Conservation (phyloP, 2,113 vertebrate species). For the Xenopus tropicalis region UCB_Xtro_10.0 CM004450.2:13137001-13137500, state of each 20-base stretch:
- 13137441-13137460: too few relatives aligned
- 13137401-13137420: too few relatives aligned
- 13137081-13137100: too few relatives aligned
- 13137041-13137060: too few relatives aligned
- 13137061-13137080: too few relatives aligned
- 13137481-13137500: too few relatives aligned
- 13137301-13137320: neutral
- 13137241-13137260: slow-evolving; percentile 11
- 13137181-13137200: slow-evolving; percentile 12
- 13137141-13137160: neutral
- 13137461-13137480: neutral
- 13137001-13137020: too few relatives aligned
- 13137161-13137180: slow-evolving; percentile 9
- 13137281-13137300: neutral
- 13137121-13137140: neutral
- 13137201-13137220: slow-evolving; percentile 18
- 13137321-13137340: neutral
- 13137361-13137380: neutral
- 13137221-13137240: neutral
- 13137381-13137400: neutral
- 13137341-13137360: too few relatives aligned
- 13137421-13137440: too few relatives aligned
- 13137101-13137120: neutral
- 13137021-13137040: too few relatives aligned
- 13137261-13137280: slow-evolving; percentile 22